phyloP scores from a whole-genome alignment of 2,113 vertebrate genomes.

The Myxocyprinus asiaticus region DNA sequence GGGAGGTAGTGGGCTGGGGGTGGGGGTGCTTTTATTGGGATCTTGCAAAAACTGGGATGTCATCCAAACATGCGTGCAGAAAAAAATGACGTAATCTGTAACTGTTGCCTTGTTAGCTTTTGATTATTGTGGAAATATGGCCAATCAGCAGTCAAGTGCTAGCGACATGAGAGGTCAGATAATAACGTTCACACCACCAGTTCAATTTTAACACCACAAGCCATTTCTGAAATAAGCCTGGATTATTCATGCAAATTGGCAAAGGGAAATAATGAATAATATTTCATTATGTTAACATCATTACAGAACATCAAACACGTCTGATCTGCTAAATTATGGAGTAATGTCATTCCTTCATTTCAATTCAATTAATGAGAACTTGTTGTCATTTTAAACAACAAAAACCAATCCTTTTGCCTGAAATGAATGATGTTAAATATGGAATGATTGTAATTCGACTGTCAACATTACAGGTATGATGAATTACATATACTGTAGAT shows the following conservation, averaged over 20 bases:
- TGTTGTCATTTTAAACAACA: background rate
- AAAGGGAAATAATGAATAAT: background rate
- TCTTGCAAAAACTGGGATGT: slow-evolving; percentile 47
- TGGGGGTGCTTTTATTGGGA: slow-evolving; percentile 1
- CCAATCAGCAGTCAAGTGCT: slow-evolving; percentile 34
- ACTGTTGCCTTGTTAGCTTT: slow-evolving; percentile 49
- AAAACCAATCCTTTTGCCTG: background rate
- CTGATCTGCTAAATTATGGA: background rate
- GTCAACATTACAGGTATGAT: too few relatives aligned
- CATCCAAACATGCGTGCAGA: slow-evolving; percentile 32
- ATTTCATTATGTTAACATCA: slow-evolving; percentile 1
- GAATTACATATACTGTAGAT: background rate
- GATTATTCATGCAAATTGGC: background rate
- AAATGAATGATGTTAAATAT: background rate
- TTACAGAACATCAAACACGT: slow-evolving; percentile 11
- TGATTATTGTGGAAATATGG: slow-evolving; percentile 41
- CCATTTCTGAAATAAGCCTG: slow-evolving; percentile 5
- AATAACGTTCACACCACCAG: background rate
- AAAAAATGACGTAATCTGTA: slow-evolving; percentile 49
- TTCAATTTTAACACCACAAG: slow-evolving; percentile 7
- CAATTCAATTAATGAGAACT: too few relatives aligned
- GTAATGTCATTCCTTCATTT: too few relatives aligned
- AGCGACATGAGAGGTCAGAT: background rate
- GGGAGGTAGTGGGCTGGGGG: background rate
- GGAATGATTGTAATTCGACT: too few relatives aligned